A percentile compares a stretch with the other conserved stretches of the same genome.
Conservation (phyloP, 92 coral and sea anemone genomes). For the Actinernus sp. region DNA sequence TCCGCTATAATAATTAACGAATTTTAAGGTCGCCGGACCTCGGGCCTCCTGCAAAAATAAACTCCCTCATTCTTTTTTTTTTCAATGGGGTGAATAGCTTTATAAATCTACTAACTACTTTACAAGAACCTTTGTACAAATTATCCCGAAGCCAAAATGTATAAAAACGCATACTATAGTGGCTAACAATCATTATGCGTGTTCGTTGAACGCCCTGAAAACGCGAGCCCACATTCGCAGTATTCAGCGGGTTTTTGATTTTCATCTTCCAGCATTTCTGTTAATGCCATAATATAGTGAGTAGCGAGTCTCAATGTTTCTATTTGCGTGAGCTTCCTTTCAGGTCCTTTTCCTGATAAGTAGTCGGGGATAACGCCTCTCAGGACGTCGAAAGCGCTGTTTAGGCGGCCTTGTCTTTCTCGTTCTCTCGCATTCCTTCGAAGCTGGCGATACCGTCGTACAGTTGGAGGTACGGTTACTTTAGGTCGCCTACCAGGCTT, state of each 20-base stretch:
- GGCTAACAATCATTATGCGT: background rate
- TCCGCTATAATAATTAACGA: too few relatives aligned
- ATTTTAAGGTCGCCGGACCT: too few relatives aligned
- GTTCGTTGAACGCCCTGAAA: background rate
- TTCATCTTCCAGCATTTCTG: constrained; percentile 92
- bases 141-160: too few relatives aligned
- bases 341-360: constrained; percentile 98
- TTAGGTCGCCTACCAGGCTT: constrained; percentile 71
- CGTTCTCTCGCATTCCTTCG: constrained; percentile 98
- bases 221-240: constrained; percentile 75
- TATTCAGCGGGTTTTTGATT: constrained; percentile 56
- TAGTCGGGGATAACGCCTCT: constrained; percentile 98
- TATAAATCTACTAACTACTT: too few relatives aligned
- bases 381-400: constrained; percentile 95
- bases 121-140: too few relatives aligned
- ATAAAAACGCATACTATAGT: background rate
- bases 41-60: too few relatives aligned
- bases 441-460: constrained; percentile 91
- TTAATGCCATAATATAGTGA: constrained; percentile 91
- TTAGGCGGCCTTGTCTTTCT: constrained; percentile 94
- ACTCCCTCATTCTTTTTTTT: too few relatives aligned
- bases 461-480: constrained; percentile 82
- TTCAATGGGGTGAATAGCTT: too few relatives aligned
- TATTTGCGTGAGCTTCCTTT: constrained; percentile 94
- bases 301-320: constrained; percentile 94